These are phyloP conservation scores for Leucoraja ocellata DNA, from an alignment of 2,797 vertebrate genomes.

Conservation along the genomic window DNA sequence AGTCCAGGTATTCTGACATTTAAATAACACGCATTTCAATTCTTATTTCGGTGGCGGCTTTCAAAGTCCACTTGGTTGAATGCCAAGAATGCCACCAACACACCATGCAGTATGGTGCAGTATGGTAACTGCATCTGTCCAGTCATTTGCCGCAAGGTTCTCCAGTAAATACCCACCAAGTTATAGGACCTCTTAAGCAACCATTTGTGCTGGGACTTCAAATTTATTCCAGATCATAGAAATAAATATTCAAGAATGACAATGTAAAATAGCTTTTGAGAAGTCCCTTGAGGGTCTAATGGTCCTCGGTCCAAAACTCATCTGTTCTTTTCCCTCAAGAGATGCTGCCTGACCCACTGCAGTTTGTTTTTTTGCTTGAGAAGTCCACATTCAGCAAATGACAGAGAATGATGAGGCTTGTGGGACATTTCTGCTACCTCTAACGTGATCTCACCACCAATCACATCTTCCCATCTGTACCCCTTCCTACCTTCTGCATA, in stretches of 20 bases:
- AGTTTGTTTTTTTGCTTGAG: not conserved
- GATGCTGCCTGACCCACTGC: too few relatives aligned
- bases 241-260: not conserved
- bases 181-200: not conserved
- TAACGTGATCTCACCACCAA: too few relatives aligned
- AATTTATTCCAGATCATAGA: not conserved
- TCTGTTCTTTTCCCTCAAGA: too few relatives aligned
- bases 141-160: not conserved
- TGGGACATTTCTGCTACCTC: too few relatives aligned
- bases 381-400: too few relatives aligned
- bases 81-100: not conserved
- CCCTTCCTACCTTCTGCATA: too few relatives aligned
- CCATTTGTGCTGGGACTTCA: not conserved
- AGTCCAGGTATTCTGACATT: slow-evolving; percentile 2
- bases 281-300: too few relatives aligned
- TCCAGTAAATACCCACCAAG: slow-evolving; percentile 6
- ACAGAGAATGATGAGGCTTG: too few relatives aligned
- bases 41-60: not conserved
- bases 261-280: not conserved
- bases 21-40: not conserved
- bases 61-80: not conserved
- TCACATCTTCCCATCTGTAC: too few relatives aligned
- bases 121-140: not conserved
- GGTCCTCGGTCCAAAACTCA: too few relatives aligned
- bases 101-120: too few relatives aligned